These are phyloP conservation scores for Carcharodon carcharias DNA, from an alignment of 2,797 vertebrate genomes.

Conservation along the genomic window DNA sequence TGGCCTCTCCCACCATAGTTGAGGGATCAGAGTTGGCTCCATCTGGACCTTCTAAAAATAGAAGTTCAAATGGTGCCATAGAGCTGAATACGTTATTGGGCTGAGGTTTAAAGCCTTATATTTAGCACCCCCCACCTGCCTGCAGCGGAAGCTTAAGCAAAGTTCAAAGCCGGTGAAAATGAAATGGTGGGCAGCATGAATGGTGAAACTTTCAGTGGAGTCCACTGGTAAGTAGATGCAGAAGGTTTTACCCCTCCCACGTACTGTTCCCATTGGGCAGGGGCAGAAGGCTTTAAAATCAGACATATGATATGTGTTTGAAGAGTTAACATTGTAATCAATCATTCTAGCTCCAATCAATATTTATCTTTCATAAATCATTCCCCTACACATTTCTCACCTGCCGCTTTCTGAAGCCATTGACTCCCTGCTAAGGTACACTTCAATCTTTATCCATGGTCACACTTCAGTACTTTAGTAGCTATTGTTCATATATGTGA, in stretches of 20 bases:
- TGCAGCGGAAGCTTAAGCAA: background rate
- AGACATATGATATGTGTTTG: background rate
- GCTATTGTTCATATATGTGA: background rate
- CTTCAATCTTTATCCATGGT: background rate
- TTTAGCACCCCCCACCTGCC: background rate
- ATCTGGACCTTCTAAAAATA: background rate
- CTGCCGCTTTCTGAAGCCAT: background rate
- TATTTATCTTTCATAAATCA: background rate
- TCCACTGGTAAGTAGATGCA: background rate
- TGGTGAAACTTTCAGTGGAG: background rate
- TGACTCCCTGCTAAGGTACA: background rate
- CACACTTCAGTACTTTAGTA: background rate
- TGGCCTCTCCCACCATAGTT: background rate
- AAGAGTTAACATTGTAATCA: background rate
- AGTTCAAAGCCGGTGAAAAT: background rate
- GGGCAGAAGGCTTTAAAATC: background rate
- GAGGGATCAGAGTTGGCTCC: background rate
- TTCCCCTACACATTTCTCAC: background rate
- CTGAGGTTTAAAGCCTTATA: background rate
- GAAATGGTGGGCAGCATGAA: background rate
- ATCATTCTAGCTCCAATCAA: background rate
- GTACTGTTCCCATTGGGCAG: background rate
- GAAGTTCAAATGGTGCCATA: background rate
- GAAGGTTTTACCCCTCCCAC: background rate
- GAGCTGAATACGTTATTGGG: background rate